Evolutionary conservation across 2,113 vertebrate species (phyloP).

Genomic region (Danionella cerebrum): DNA sequence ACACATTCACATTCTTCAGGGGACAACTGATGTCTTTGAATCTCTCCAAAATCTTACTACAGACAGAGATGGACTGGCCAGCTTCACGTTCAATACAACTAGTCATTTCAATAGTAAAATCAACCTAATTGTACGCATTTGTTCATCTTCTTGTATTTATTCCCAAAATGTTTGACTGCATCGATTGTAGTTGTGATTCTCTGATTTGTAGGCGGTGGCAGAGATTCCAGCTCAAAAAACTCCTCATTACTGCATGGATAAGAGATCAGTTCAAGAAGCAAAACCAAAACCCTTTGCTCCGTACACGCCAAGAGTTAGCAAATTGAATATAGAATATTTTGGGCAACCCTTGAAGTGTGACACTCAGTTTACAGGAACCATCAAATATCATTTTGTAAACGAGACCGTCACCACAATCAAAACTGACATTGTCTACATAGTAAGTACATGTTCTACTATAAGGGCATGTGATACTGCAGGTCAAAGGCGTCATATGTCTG

Average conservation of each 20-base stretch:
- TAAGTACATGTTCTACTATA: slow-evolving; percentile 43
- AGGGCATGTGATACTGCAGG: neutral
- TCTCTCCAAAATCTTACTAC: slow-evolving; percentile 52
- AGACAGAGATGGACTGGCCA: slow-evolving; percentile 45
- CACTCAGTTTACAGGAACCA: slow-evolving; percentile 22
- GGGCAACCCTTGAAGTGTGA: slow-evolving; percentile 42
- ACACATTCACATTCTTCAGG: slow-evolving; percentile 40
- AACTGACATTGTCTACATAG: slow-evolving; percentile 53
- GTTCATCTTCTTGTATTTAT: neutral
- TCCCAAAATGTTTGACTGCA: neutral
- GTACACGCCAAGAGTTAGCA: slow-evolving; percentile 41
- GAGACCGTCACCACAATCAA: slow-evolving; percentile 33
- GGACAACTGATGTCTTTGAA: neutral
- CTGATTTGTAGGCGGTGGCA: slow-evolving; percentile 30
- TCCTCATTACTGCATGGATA: neutral
- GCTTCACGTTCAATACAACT: slow-evolving; percentile 46
- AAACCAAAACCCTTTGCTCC: neutral
- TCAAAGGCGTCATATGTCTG: slow-evolving; percentile 2
- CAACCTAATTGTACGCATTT: slow-evolving; percentile 7
- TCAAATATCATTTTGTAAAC: slow-evolving; percentile 49
- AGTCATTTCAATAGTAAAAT: neutral
- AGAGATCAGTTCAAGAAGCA: slow-evolving; percentile 1
- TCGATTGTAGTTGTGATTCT: neutral
- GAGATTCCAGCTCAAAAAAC: neutral
- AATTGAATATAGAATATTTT: slow-evolving; percentile 41